Conservation (phyloP, 1,140 invertebrate genomes). For the Anastrepha obliqua region DNA sequence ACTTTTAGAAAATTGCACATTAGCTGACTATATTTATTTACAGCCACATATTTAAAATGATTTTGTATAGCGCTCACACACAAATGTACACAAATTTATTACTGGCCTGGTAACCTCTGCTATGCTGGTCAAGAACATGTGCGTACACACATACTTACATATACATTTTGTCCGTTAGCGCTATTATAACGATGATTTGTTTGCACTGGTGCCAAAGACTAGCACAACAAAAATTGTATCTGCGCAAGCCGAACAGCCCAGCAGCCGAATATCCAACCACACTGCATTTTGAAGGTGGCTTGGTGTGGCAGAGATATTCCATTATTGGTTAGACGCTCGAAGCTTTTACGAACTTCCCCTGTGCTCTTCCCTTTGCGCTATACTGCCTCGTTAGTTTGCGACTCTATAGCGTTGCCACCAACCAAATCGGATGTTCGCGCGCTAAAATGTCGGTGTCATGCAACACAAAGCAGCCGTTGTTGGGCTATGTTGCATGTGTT, state of each 20-base stretch:
- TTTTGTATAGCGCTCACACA: not conserved
- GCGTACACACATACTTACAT: not conserved
- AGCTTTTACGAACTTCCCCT: not conserved
- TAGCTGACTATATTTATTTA: not conserved
- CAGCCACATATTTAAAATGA: not conserved
- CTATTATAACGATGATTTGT: slow-evolving; percentile 20
- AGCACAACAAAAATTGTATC: not conserved
- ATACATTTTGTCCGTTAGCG: not conserved
- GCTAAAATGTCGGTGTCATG: slow-evolving; percentile 19
- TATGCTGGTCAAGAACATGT: not conserved
- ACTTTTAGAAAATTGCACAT: no score
- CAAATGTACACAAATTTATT: slow-evolving; percentile 5
- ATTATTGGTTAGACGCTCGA: not conserved
- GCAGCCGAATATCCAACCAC: not conserved
- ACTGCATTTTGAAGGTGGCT: not conserved
- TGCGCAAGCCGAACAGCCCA: not conserved
- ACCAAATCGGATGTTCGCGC: not conserved
- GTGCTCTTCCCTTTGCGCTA: no score
- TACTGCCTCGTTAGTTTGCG: not conserved
- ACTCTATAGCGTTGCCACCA: no score
- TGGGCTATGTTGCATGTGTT: not conserved
- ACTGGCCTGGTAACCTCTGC: not conserved
- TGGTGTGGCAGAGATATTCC: not conserved
- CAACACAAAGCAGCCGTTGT: slow-evolving; percentile 24
- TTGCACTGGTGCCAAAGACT: not conserved